These are phyloP conservation scores for Strix uralensis DNA, from an alignment of 2,113 vertebrate species.

Conservation along the genomic window DNA sequence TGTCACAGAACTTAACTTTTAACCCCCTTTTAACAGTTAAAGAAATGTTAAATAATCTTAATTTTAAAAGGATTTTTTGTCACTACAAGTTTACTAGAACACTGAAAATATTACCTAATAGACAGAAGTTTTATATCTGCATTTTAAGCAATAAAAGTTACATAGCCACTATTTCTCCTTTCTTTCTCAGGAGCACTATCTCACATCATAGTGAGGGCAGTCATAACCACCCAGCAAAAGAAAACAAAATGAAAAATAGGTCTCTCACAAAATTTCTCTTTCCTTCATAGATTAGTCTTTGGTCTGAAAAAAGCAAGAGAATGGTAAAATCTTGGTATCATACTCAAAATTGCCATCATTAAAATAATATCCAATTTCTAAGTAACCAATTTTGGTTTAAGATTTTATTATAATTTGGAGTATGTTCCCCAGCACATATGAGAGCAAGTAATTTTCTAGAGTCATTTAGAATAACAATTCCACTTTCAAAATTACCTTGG, in stretches of 20 bases:
- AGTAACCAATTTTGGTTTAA: background rate
- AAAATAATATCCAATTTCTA: background rate
- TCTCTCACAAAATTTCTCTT: background rate
- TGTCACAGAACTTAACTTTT: background rate
- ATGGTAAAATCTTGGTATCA: background rate
- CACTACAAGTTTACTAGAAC: background rate
- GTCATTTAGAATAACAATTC: background rate
- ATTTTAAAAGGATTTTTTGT: background rate
- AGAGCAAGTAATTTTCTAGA: background rate
- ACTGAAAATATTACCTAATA: background rate
- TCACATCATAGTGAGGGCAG: background rate
- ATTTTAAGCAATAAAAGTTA: background rate
- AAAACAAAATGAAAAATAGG: background rate
- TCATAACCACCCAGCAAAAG: background rate
- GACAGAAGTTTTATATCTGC: background rate
- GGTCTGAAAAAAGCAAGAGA: background rate
- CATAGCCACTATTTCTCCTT: background rate
- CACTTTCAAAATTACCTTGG: background rate
- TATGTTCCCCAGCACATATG: background rate
- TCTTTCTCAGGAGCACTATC: background rate
- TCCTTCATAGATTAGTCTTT: background rate
- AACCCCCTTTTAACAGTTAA: background rate
- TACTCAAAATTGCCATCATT: background rate
- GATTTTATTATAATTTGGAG: background rate
- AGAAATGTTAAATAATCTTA: background rate